These are phyloP conservation scores for Hirundo rustica DNA, from an alignment of 2,797 vertebrate species.

Conservation along the genomic window DNA sequence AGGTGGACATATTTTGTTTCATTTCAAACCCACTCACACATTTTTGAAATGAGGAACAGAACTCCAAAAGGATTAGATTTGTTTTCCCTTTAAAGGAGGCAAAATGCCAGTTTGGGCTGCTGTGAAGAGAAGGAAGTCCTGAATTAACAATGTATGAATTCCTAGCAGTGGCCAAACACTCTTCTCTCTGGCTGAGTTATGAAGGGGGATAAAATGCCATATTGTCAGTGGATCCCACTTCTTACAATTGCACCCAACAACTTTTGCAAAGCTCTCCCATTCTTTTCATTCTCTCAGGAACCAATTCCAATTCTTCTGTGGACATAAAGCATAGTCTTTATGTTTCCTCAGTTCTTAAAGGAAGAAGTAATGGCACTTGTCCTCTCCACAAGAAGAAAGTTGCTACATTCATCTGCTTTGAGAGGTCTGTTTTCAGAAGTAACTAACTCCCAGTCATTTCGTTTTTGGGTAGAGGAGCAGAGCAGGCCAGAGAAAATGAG, in stretches of 20 bases:
- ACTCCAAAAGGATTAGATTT: constrained; percentile 46
- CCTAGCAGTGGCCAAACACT: neutral
- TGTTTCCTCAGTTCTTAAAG: neutral
- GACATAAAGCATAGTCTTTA: neutral
- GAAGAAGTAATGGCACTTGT: neutral
- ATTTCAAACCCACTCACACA: constrained; percentile 52
- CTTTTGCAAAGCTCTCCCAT: neutral
- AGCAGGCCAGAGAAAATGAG: neutral
- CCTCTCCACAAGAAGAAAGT: no score
- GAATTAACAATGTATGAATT: constrained; percentile 33
- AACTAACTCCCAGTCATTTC: neutral
- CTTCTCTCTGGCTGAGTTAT: neutral
- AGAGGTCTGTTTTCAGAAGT: neutral
- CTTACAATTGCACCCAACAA: neutral
- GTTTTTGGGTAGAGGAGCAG: neutral
- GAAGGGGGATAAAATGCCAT: neutral
- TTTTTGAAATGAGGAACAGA: constrained; percentile 51
- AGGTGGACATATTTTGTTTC: constrained; percentile 53
- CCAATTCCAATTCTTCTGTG: neutral
- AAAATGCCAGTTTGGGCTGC: constrained; percentile 35
- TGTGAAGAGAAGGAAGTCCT: constrained; percentile 34
- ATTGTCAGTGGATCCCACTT: neutral
- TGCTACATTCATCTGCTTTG: neutral
- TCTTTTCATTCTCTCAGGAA: neutral
- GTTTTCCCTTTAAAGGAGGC: constrained; percentile 37